A percentile compares a stretch with the other conserved stretches of the same genome.
Evolutionary conservation across 2,888 invertebrate species (phyloP).

Genomic region (Acanthococcus lagerstroemiae): DNA sequence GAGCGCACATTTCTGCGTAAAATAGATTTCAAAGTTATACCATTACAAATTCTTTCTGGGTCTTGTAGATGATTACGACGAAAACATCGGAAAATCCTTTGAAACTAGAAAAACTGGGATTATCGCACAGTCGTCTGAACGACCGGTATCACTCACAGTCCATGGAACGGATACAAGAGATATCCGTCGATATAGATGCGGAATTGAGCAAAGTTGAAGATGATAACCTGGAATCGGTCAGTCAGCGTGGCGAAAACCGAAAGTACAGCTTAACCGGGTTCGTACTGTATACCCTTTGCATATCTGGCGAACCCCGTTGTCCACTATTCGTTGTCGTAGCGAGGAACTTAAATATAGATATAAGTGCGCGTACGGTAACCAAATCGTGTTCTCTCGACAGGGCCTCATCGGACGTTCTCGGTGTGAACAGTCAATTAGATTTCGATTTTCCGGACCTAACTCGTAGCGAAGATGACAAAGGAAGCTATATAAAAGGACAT

Average conservation of each 20-base stretch:
- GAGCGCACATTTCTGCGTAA: too few species aligned
- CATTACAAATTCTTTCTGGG: too few species aligned
- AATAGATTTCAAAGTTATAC: too few species aligned
- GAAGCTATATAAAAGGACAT: conserved; percentile 45
- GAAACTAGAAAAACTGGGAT: conserved; percentile 58
- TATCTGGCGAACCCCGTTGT: conserved; percentile 41
- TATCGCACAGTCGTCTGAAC: conserved; percentile 77
- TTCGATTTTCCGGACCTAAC: conserved; percentile 58
- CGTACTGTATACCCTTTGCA: conserved; percentile 32
- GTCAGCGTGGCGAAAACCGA: conserved; percentile 40
- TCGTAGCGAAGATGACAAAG: conserved; percentile 46
- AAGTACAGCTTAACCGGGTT: conserved; percentile 45
- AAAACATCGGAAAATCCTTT: conserved; percentile 41
- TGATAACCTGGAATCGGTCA: conserved; percentile 41
- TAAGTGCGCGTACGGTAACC: too few species aligned
- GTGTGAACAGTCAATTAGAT: conserved; percentile 47
- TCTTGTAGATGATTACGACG: neutral
- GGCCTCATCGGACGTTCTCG: conserved; percentile 39
- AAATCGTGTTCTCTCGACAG: conserved; percentile 30
- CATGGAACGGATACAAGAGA: conserved; percentile 49
- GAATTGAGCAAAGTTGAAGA: conserved; percentile 44
- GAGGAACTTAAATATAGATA: too few species aligned
- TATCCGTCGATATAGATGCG: conserved; percentile 43
- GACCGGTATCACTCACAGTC: conserved; percentile 68
- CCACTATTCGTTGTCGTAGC: neutral